Conservation (phyloP, 2,797 vertebrate species). For the Sternarchorhynchus goeldii region DNA sequence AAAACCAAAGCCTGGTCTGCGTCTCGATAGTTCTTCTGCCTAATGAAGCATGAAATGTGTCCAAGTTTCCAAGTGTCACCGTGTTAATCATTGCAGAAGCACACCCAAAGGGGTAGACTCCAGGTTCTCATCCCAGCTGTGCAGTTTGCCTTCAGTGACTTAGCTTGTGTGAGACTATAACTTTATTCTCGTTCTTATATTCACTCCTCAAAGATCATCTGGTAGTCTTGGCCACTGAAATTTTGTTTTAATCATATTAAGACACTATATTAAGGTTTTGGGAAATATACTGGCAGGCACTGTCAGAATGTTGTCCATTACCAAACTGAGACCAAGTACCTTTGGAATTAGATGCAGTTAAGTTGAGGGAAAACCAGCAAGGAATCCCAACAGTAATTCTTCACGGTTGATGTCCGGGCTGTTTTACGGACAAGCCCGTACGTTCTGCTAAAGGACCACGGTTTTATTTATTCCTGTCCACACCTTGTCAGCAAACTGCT, state of each 20-base stretch:
- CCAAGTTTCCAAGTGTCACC: too few species aligned
- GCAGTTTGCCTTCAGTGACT: neutral
- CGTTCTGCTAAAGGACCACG: neutral
- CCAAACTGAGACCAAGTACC: neutral
- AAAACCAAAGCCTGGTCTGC: too few species aligned
- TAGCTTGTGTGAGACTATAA: too few species aligned
- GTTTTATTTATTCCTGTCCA: neutral
- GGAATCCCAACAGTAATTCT: neutral
- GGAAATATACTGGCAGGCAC: neutral
- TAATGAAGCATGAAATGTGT: too few species aligned
- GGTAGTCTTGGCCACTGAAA: neutral
- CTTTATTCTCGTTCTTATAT: too few species aligned
- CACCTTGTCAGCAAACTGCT: slow-evolving; percentile 2
- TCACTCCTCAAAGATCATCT: neutral
- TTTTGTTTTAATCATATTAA: slow-evolving; percentile 4
- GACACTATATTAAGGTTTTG: neutral
- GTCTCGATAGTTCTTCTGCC: too few species aligned
- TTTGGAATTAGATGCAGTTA: neutral
- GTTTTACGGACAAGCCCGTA: slow-evolving; percentile 8
- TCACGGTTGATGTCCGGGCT: neutral
- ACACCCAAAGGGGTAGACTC: too few species aligned
- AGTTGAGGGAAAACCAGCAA: neutral
- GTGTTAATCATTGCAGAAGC: too few species aligned
- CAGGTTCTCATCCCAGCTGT: slow-evolving; percentile 4
- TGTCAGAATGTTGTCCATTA: neutral